Conservation (phyloP, 2,888 invertebrate genomes). For the Reticulitermes lucifugus region DNA sequence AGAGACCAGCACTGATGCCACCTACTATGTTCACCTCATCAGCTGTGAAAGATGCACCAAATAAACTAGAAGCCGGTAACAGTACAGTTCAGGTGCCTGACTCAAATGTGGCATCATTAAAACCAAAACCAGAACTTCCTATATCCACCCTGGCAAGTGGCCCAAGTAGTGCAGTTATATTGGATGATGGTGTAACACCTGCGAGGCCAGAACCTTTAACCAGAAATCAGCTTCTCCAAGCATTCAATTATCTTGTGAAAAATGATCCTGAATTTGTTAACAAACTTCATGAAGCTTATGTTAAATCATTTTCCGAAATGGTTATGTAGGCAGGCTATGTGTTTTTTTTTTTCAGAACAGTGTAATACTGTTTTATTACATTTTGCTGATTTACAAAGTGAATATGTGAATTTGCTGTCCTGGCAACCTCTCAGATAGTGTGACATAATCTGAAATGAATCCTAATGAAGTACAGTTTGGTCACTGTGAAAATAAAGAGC, state of each 20-base stretch:
- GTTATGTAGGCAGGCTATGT: constrained; percentile 61
- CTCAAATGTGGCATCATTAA: constrained; percentile 32
- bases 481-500: not conserved
- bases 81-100: not conserved
- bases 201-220: constrained; percentile 78
- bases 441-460: not conserved
- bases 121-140: constrained; percentile 31
- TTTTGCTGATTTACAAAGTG: not conserved
- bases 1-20: constrained; percentile 80
- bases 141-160: constrained; percentile 7
- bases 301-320: constrained; percentile 83
- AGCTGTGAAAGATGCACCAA: constrained; percentile 61
- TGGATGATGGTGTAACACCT: constrained; percentile 5
- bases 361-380: not conserved
- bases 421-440: not conserved
- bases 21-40: constrained; percentile 86
- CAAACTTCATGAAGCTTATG: constrained; percentile 92
- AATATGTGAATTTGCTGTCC: not conserved
- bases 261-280: constrained; percentile 90
- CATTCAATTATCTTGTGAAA: constrained; percentile 87
- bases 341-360: not conserved
- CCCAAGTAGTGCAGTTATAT: not conserved
- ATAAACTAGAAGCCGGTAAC: constrained; percentile 27
- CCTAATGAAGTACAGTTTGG: constrained; percentile 7
- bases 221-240: constrained; percentile 89